Evolutionary conservation across 2,113 vertebrate species (phyloP), one percentile per base, ranked within the genome.

Genomic region (Rhinolophus ferrumequinum): DNA sequence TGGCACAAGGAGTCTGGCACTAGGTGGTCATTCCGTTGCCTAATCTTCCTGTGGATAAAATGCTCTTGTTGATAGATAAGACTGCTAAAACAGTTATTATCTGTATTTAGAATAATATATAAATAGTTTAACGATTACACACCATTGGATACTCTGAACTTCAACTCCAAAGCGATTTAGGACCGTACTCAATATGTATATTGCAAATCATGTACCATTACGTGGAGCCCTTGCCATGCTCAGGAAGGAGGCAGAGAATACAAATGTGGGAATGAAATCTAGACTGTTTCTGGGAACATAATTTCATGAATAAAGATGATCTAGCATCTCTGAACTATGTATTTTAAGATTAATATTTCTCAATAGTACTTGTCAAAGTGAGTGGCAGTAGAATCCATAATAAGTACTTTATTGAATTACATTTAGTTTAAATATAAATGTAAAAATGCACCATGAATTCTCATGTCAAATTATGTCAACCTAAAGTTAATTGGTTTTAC

Each of bases 331-430:
- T 87, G 93, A 97, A 95, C 95, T 93, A 91, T 62, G 90, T 81
- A 96, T 96, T 95, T 98, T 97, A 96, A 97, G 97, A 97, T 88
- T 96, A 98, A 97, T 93, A 96, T 96, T 97, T 97, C 94, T 97
- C 97, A 97, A 96, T 96, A 97, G 97, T 94, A 50, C 93, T 95
- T 97, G 96, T 98, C 97, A 97, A 94, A 38, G 84, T 97, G 96
- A 97, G 87, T 96, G 89, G 94, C 97, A 97, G 93, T 58, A 86
- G 85, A 97, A 96, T 96, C 84, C 81, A 94, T 97, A 98, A 97
- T 97, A 97, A 96, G 95, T 91, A 96, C 94, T 97, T 97, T 94
- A 97, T 97, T 95, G 95, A 97, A 97, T 97, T 96, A 94, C 93
- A 97, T 95, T 93, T 93, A 92, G 79, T 91, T 97, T 97, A 93